phyloP scores from a whole-genome alignment of 2,888 invertebrate genomes.

The Steinernema carpocapsae region DNA sequence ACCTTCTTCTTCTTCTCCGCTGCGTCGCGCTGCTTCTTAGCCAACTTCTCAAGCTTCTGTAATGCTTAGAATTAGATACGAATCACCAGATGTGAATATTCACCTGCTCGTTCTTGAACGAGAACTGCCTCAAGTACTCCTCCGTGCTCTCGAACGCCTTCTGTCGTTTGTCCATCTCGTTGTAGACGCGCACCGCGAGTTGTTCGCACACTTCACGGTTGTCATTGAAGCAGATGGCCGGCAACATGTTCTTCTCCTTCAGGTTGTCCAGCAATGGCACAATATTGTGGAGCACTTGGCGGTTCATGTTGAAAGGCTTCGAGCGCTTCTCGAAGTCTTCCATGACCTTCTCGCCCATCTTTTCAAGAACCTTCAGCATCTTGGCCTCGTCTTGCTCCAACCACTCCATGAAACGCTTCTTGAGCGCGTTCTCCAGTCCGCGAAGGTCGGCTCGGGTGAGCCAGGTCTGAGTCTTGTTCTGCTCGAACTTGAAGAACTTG shows the following conservation, averaged over 20 bases:
- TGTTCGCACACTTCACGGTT: slow-evolving; percentile 64
- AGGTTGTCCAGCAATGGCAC: slow-evolving; percentile 61
- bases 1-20: slow-evolving; percentile 56
- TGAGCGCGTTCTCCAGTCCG: slow-evolving; percentile 57
- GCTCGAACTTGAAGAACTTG: slow-evolving; percentile 57
- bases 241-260: slow-evolving; percentile 58
- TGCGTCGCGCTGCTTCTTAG: slow-evolving; percentile 64
- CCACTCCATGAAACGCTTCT: slow-evolving; percentile 64
- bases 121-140: slow-evolving; percentile 63
- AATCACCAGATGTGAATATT: background rate
- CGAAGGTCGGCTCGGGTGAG: slow-evolving; percentile 58
- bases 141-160: slow-evolving; percentile 55
- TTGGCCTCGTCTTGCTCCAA: slow-evolving; percentile 60
- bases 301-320: slow-evolving; percentile 57
- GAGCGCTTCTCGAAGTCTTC: slow-evolving; percentile 55
- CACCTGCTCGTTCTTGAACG: slow-evolving; percentile 63
- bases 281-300: slow-evolving; percentile 59
- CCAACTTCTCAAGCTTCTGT: slow-evolving; percentile 59
- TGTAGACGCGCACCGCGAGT: slow-evolving; percentile 55
- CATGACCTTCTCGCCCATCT: slow-evolving; percentile 47
- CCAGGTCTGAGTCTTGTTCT: slow-evolving; percentile 52
- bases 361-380: slow-evolving; percentile 50
- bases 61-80: background rate
- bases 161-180: slow-evolving; percentile 59
- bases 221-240: slow-evolving; percentile 67